A percentile compares a stretch with the other conserved stretches of the same genome.
Evolutionary conservation across 2,888 invertebrate species (phyloP).

Genomic region (Brachycybe producta): DNA sequence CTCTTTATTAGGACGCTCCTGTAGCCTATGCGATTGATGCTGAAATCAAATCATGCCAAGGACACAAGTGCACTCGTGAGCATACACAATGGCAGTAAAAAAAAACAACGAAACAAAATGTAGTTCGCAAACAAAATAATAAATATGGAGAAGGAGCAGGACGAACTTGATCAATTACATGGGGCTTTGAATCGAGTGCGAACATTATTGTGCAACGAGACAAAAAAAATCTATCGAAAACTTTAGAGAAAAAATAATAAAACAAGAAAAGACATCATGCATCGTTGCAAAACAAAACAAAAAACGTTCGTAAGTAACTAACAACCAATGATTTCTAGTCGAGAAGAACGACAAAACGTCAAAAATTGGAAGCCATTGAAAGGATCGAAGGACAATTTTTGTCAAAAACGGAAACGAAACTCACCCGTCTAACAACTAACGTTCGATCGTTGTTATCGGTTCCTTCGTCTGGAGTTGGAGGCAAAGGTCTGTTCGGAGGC

Average conservation of each 20-base stretch:
- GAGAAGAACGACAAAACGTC: not conserved
- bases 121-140: not conserved
- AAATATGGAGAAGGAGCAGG: not conserved
- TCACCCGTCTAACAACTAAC: constrained; percentile 20
- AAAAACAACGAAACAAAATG: not conserved
- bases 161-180: no score
- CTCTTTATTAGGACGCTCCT: constrained; percentile 10
- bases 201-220: no score
- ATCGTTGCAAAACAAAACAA: not conserved
- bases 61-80: constrained; percentile 2
- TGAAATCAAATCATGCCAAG: constrained; percentile 16
- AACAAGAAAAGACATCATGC: not conserved
- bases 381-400: not conserved
- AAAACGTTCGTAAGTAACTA: not conserved
- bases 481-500: constrained; percentile 19
- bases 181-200: no score
- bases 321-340: not conserved
- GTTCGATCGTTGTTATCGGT: constrained; percentile 18
- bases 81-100: not conserved
- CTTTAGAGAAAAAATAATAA: not conserved
- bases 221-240: no score
- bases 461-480: constrained; percentile 20
- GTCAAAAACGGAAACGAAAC: not conserved
- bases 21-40: constrained; percentile 16
- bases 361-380: not conserved